These are phyloP conservation scores for Python bivittatus DNA, from an alignment of 2,113 vertebrate genomes.

Conservation along the genomic window DNA sequence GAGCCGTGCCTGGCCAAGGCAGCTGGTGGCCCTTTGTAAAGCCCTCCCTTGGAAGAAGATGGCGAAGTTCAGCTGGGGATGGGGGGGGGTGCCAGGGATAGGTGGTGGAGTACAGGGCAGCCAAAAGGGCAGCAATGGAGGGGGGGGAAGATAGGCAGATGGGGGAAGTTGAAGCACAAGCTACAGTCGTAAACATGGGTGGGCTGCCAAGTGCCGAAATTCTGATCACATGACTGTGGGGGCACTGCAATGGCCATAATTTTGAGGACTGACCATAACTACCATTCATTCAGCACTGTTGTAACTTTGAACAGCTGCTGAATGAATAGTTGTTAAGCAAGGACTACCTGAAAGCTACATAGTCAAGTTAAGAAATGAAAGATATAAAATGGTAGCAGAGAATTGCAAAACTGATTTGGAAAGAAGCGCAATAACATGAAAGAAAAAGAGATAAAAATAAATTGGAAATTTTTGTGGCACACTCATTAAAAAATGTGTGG, in stretches of 20 bases:
- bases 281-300: background rate
- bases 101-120: background rate
- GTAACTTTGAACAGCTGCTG: background rate
- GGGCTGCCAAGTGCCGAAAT: background rate
- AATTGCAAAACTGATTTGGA: background rate
- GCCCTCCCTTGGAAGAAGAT: no score
- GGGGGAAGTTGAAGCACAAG: background rate
- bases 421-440: background rate
- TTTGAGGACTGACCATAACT: background rate
- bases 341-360: background rate
- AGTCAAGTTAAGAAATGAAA: background rate
- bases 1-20: background rate
- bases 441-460: background rate
- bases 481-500: background rate
- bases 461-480: background rate
- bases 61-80: background rate
- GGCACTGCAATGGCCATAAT: background rate
- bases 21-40: no score
- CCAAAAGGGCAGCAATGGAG: background rate
- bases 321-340: background rate
- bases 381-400: background rate
- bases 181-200: background rate
- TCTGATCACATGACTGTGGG: background rate
- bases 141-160: background rate
- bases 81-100: background rate